Conservation (phyloP, 2,797 vertebrate genomes). For the Chaunax sp. region DNA sequence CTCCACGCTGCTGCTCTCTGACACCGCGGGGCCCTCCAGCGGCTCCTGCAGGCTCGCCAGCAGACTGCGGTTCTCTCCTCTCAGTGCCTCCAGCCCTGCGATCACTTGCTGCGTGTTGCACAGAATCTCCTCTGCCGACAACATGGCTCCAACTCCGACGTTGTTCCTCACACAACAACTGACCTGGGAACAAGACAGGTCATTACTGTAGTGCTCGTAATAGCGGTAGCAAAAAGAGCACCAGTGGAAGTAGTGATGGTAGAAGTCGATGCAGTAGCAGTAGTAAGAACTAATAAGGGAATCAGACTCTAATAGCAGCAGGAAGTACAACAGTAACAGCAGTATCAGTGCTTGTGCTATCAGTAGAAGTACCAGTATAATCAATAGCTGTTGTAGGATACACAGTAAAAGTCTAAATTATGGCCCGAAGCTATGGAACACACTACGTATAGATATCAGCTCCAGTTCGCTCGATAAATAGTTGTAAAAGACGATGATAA, state of each 20-base stretch:
- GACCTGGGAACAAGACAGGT: slow-evolving; percentile 35
- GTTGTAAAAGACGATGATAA: no score
- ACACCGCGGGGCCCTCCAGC: slow-evolving; percentile 38
- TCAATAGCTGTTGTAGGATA: no score
- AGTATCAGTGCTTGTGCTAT: no score
- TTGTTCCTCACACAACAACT: slow-evolving; percentile 8
- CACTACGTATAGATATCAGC: no score
- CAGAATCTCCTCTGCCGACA: slow-evolving; percentile 84
- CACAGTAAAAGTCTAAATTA: no score
- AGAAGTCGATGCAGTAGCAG: no score
- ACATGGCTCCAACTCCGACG: slow-evolving; percentile 64
- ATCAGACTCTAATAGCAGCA: no score
- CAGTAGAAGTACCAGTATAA: no score
- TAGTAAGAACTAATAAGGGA: no score
- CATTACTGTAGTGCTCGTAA: not conserved
- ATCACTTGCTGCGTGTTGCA: slow-evolving; percentile 85
- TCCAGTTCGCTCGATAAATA: no score
- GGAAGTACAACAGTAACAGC: no score
- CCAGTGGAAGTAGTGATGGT: not conserved
- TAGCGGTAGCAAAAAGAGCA: not conserved
- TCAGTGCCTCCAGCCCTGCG: slow-evolving; percentile 82
- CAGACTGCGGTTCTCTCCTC: slow-evolving; percentile 81
- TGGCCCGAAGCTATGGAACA: no score
- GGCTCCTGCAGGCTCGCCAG: slow-evolving; percentile 80
- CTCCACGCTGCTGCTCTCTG: slow-evolving; percentile 74